These are phyloP conservation scores for Coremacera marginata DNA, from an alignment of 2,888 invertebrate genomes.

Conservation along the genomic window DNA sequence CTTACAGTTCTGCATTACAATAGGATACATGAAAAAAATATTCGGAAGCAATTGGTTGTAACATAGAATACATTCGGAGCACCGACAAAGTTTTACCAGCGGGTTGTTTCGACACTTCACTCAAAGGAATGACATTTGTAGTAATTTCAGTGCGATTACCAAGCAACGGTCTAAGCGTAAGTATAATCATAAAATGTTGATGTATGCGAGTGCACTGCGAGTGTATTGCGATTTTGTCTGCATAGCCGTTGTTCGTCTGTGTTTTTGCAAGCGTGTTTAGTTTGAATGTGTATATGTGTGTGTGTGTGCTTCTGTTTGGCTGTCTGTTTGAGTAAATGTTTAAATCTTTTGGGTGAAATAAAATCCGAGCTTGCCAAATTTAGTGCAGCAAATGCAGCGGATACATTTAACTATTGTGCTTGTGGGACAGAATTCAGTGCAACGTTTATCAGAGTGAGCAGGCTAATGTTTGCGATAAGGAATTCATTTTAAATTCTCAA, in stretches of 20 bases:
- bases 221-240: background rate
- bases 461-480: too few species aligned
- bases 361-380: slow-evolving; percentile 25
- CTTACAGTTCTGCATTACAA: too few species aligned
- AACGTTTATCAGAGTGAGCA: too few species aligned
- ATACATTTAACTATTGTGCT: slow-evolving; percentile 9
- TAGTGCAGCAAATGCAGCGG: slow-evolving; percentile 14
- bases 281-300: background rate
- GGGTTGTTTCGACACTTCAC: background rate
- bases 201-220: background rate
- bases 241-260: background rate
- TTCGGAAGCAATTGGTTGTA: too few species aligned
- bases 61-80: too few species aligned
- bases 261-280: background rate
- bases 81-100: too few species aligned
- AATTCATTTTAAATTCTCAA: too few species aligned
- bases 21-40: too few species aligned
- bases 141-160: background rate
- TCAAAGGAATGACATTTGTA: slow-evolving; percentile 1
- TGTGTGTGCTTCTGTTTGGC: background rate
- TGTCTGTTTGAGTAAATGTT: slow-evolving; percentile 3
- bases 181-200: slow-evolving; percentile 9
- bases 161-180: background rate
- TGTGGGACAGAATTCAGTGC: too few species aligned
- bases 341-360: slow-evolving; percentile 26